phyloP scores from a whole-genome alignment of 2,888 invertebrate genomes.

The Stenoptilia bipunctidactyla region DNA sequence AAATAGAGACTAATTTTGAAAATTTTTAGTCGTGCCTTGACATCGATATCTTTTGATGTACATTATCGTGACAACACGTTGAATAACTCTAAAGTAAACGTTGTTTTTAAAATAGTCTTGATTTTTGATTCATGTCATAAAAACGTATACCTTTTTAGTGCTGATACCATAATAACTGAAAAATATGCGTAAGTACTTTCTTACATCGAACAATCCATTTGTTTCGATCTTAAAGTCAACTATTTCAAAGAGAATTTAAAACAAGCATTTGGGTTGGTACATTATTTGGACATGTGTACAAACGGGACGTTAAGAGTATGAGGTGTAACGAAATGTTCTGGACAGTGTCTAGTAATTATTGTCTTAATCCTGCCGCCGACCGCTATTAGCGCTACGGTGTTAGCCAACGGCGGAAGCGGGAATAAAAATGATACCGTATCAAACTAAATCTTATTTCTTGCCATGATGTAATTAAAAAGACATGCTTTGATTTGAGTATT shows the following conservation, averaged over 20 bases:
- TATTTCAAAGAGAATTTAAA: too few species aligned
- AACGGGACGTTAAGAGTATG: constrained; percentile 47
- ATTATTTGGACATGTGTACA: background rate
- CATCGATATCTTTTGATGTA: constrained; percentile 34
- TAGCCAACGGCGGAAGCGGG: constrained; percentile 28
- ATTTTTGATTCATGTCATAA: constrained; percentile 14
- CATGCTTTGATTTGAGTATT: too few species aligned
- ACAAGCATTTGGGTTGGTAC: background rate
- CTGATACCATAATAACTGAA: constrained; percentile 7
- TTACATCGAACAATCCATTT: background rate
- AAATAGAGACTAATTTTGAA: constrained; percentile 18
- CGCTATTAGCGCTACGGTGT: constrained; percentile 36
- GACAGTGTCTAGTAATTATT: constrained; percentile 50
- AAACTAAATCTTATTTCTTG: too few species aligned
- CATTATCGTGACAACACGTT: constrained; percentile 21
- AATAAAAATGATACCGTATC: too few species aligned
- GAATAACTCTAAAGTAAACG: constrained; percentile 32
- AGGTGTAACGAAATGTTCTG: constrained; percentile 48
- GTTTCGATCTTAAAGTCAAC: too few species aligned
- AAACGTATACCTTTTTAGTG: constrained; percentile 12
- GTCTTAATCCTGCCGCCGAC: constrained; percentile 65
- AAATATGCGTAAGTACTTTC: background rate
- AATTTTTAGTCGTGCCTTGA: constrained; percentile 28
- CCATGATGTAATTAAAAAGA: too few species aligned
- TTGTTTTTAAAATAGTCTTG: constrained; percentile 33